Evolutionary conservation across 2,797 vertebrate species (phyloP).

Genomic region (Emydoidea blandingii): DNA sequence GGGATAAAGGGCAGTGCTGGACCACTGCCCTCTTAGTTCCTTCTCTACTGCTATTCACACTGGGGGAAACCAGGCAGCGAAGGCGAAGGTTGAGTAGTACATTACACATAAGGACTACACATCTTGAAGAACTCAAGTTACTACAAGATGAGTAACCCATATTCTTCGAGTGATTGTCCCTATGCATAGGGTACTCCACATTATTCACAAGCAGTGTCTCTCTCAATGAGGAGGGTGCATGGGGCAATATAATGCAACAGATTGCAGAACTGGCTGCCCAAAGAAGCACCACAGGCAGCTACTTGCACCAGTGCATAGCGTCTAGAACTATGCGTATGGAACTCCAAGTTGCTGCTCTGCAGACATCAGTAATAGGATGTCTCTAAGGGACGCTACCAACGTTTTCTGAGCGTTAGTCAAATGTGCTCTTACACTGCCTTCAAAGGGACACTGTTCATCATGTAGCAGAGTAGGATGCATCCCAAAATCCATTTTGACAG

Average conservation of each 20-base stretch:
- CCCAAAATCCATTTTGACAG: neutral
- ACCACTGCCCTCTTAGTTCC: neutral
- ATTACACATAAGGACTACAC: neutral
- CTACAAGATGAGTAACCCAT: neutral
- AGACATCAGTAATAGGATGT: neutral
- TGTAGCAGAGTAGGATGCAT: neutral
- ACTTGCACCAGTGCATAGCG: neutral
- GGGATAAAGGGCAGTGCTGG: neutral
- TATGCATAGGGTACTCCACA: neutral
- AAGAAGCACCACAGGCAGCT: neutral
- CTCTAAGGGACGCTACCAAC: neutral
- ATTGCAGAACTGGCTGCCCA: neutral
- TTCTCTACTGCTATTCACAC: neutral
- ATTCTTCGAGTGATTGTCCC: neutral
- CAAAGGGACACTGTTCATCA: neutral
- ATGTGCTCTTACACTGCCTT: neutral
- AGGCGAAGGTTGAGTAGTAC: neutral
- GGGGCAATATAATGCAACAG: neutral
- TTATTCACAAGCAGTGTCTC: neutral
- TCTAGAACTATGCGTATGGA: neutral
- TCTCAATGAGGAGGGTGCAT: neutral
- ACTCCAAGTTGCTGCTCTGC: neutral
- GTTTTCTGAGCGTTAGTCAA: neutral
- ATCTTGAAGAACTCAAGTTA: neutral
- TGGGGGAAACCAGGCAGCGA: neutral